Evolutionary conservation across 1,140 invertebrate genomes (phyloP).

Genomic region (Akabosia matsudoensis): DNA sequence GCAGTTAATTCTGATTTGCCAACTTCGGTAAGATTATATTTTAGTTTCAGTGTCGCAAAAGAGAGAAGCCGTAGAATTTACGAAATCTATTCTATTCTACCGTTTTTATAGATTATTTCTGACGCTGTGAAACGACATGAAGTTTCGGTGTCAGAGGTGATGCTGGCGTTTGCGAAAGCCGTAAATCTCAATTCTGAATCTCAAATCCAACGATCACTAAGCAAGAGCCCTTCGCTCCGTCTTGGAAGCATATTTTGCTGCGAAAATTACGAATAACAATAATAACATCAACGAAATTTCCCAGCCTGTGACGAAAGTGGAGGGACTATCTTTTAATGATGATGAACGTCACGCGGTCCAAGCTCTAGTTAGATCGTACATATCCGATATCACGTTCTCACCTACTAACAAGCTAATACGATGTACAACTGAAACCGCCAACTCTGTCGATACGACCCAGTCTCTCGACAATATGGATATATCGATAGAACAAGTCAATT

Average conservation of each 20-base stretch:
- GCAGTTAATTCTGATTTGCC: slow-evolving; percentile 27
- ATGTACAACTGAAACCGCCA: not conserved
- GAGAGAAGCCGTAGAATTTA: not conserved
- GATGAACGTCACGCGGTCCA: slow-evolving; percentile 37
- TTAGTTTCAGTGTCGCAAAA: not conserved
- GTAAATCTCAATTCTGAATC: slow-evolving; percentile 43
- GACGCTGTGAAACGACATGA: slow-evolving; percentile 17
- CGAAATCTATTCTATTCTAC: no score
- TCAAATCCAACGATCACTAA: slow-evolving; percentile 35
- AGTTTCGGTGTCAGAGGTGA: slow-evolving; percentile 28
- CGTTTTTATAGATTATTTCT: slow-evolving; percentile 29
- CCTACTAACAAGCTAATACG: not conserved
- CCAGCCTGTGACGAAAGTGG: not conserved
- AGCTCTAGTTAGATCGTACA: slow-evolving; percentile 35
- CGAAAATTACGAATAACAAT: slow-evolving; percentile 28
- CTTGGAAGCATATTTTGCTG: slow-evolving; percentile 39
- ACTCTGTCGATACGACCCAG: not conserved
- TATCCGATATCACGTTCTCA: slow-evolving; percentile 37
- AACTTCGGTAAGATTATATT: slow-evolving; percentile 28
- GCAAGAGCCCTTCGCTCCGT: slow-evolving; percentile 28
- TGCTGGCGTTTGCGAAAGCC: slow-evolving; percentile 44
- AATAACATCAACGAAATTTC: not conserved
- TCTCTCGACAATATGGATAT: not conserved
- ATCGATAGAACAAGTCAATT: not conserved
- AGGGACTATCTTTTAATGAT: not conserved